Evolutionary conservation across 2,888 invertebrate species (phyloP).

Genomic region (Microplitis deprimator): DNA sequence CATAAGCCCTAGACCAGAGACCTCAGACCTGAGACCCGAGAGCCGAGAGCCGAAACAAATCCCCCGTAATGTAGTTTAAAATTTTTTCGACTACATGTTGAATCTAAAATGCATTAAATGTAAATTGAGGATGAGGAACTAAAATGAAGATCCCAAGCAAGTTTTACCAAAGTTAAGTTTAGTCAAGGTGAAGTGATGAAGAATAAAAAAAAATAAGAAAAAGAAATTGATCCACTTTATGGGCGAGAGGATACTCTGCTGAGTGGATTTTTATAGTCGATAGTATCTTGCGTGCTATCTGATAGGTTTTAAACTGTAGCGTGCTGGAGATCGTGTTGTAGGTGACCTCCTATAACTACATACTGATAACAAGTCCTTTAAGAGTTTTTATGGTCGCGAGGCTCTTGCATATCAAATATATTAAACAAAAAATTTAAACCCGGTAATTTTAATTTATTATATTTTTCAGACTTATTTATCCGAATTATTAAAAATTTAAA

Average conservation of each 20-base stretch:
- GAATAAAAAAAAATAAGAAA: neutral
- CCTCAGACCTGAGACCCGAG: too few relatives aligned
- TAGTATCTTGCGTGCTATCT: constrained; percentile 27
- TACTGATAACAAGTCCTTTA: constrained; percentile 44
- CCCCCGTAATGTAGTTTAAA: neutral
- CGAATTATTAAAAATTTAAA: too few relatives aligned
- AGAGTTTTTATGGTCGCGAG: constrained; percentile 25
- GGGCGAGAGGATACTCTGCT: constrained; percentile 28
- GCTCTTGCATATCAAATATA: constrained; percentile 23
- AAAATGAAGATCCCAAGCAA: neutral
- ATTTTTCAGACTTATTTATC: neutral
- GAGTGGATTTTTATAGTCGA: constrained; percentile 34
- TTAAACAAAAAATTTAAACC: neutral
- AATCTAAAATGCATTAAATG: neutral
- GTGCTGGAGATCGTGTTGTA: constrained; percentile 41
- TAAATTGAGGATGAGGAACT: neutral
- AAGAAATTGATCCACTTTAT: constrained; percentile 28
- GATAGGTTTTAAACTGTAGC: constrained; percentile 31
- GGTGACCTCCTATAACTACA: constrained; percentile 43
- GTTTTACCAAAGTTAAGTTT: neutral
- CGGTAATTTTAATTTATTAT: neutral
- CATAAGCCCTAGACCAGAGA: too few relatives aligned
- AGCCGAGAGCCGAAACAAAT: neutral
- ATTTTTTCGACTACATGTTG: neutral
- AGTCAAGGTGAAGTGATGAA: neutral